Percentiles rank a stretch among this genome's conserved stretches.
Conservation (phyloP, 2,113 vertebrate species). For the Alligator sinensis region DNA sequence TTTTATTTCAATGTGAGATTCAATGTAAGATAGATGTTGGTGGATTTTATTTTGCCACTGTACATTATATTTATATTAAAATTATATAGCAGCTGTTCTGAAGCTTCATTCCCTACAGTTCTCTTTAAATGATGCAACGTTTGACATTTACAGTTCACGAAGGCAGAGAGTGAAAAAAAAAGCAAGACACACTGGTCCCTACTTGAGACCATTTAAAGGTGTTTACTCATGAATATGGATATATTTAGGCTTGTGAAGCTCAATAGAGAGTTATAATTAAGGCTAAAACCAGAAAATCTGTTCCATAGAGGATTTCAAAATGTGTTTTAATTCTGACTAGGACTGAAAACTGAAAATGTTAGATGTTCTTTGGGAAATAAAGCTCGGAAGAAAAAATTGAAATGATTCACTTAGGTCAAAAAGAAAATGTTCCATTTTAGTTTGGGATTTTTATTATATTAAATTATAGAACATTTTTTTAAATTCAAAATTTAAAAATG, state of each 20-base stretch:
- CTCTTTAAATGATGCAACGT: neutral
- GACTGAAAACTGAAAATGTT: neutral
- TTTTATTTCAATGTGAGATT: neutral
- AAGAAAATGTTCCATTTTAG: accelerated
- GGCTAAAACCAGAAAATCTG: neutral
- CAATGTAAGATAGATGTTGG: neutral
- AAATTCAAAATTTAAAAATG: neutral
- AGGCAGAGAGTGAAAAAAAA: neutral
- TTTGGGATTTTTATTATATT: neutral
- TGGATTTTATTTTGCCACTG: neutral
- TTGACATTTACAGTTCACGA: neutral
- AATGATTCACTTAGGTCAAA: neutral
- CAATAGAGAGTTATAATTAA: neutral
- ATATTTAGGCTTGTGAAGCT: neutral
- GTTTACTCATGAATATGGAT: neutral
- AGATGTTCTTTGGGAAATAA: neutral
- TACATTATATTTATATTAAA: neutral
- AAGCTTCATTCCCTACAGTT: accelerated
- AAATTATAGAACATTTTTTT: neutral
- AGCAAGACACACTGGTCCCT: neutral
- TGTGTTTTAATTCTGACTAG: neutral
- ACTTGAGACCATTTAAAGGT: neutral
- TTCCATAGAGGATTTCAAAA: neutral
- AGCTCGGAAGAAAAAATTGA: neutral
- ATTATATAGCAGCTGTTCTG: neutral